Evolutionary conservation across 2,113 vertebrate genomes (phyloP).

Genomic region (Stegastes partitus): DNA sequence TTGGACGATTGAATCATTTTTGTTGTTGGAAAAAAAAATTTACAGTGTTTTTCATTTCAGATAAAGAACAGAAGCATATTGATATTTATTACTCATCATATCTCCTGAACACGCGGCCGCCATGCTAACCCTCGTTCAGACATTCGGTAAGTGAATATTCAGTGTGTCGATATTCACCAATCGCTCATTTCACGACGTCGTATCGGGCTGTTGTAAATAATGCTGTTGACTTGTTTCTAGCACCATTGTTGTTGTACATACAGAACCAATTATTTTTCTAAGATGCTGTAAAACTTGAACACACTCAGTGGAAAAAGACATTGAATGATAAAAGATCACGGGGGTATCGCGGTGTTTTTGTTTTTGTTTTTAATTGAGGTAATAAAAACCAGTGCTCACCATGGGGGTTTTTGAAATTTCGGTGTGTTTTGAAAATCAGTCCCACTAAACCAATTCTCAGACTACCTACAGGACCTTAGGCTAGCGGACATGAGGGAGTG

Average conservation of each 20-base stretch:
- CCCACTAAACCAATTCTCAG: slow-evolving; percentile 42
- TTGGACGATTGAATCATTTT: slow-evolving; percentile 22
- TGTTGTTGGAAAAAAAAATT: slow-evolving; percentile 31
- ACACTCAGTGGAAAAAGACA: slow-evolving; percentile 48
- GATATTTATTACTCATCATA: slow-evolving; percentile 31
- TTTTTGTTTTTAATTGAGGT: slow-evolving; percentile 23
- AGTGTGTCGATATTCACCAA: slow-evolving; percentile 1
- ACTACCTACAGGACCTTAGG: slow-evolving; percentile 52
- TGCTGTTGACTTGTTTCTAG: slow-evolving; percentile 63
- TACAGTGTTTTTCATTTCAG: slow-evolving; percentile 2
- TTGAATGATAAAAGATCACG: slow-evolving; percentile 48
- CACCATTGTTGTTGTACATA: slow-evolving; percentile 78
- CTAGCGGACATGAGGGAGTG: slow-evolving; percentile 35
- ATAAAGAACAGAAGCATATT: neutral
- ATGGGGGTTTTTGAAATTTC: slow-evolving; percentile 57
- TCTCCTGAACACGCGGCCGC: slow-evolving; percentile 21
- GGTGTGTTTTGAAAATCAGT: slow-evolving; percentile 53
- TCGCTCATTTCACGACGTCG: slow-evolving; percentile 17
- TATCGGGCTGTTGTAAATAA: slow-evolving; percentile 59
- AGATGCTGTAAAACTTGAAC: slow-evolving; percentile 77
- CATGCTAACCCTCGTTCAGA: slow-evolving; percentile 33
- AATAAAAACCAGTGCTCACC: slow-evolving; percentile 57
- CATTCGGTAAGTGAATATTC: neutral
- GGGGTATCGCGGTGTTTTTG: slow-evolving; percentile 47
- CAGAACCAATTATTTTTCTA: slow-evolving; percentile 86